Conservation (phyloP, 2,888 invertebrate genomes). For the Platerodrilus igneus region DNA sequence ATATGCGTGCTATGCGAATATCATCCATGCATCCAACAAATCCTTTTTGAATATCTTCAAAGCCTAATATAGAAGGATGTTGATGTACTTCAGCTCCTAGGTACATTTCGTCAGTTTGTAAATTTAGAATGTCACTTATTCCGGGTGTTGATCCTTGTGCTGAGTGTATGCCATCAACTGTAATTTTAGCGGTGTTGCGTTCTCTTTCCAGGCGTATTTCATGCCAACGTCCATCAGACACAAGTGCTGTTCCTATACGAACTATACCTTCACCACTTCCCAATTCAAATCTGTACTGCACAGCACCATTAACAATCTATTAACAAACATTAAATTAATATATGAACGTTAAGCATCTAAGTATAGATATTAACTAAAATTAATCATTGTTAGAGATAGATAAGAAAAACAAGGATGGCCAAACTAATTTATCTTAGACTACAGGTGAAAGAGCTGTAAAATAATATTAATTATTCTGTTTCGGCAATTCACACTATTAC, state of each 20-base stretch:
- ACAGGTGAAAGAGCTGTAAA: no score
- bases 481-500: no score
- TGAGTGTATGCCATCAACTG: slow-evolving; percentile 70
- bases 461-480: no score
- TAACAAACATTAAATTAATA: slow-evolving; percentile 22
- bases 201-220: slow-evolving; percentile 73
- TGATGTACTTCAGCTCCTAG: slow-evolving; percentile 78
- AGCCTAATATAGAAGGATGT: slow-evolving; percentile 66
- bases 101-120: slow-evolving; percentile 77
- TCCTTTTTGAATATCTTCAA: slow-evolving; percentile 75
- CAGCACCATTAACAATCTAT: slow-evolving; percentile 71
- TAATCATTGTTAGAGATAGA: no score
- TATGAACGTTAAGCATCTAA: neutral
- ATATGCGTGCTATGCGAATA: slow-evolving; percentile 68
- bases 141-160: slow-evolving; percentile 77
- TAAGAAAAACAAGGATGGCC: no score
- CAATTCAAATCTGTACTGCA: slow-evolving; percentile 88
- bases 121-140: slow-evolving; percentile 76
- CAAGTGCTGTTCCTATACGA: slow-evolving; percentile 66
- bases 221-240: slow-evolving; percentile 86
- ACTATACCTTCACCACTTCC: slow-evolving; percentile 87
- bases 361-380: neutral
- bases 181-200: slow-evolving; percentile 72
- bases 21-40: slow-evolving; percentile 91
- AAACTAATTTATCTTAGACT: no score